Evolutionary conservation across 2,113 vertebrate genomes (phyloP), one percentile per base, ranked within the genome.

Genomic region (Notothenia rossii): DNA sequence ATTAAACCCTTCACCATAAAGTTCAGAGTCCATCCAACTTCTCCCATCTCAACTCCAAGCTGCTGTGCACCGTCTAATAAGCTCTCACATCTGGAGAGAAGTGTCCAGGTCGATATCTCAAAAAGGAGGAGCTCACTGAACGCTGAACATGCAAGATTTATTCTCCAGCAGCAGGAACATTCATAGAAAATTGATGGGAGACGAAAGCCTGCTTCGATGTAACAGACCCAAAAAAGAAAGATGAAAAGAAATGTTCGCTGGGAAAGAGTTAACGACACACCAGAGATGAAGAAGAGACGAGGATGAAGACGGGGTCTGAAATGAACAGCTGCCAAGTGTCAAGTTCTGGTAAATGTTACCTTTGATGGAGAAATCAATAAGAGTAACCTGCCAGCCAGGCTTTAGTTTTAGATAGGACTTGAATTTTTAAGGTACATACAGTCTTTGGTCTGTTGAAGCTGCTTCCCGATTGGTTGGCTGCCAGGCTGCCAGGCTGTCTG

Each of bases 131-230:
- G 77, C 69, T 71, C 56, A 8, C 66, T 29, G 51, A 67, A 74
- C 49, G 25, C 65, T 60, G 43, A 71, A 78, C 91, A 92, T 93
- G 91, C 89, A 90, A 81, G 11, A 89, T 84, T 88, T 64, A 90
- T 89, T 83, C 66, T 77, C 29, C 72, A 55, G 51, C 58, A 79
- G 82, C 56, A 64, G 66, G 49, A 84, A 53, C 25, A 43, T 51
- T 89, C 83, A 87, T 75, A 5, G 86, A 88, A 75, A 81, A 90
- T 81, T 83, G 85, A 92, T 84, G 68, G 79, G 36, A 72, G 55
- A 70, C 78, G 73, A 86, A 70, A 81, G 72, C 53, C 33, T 11
- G 62, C 15, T 25, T 77, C 58, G 10, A 25, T 43, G 69, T 9
- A 86, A 56, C 56, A 79, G 72, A 81, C 63, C 5, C 36, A 84